Percentiles rank a stretch among this genome's conserved stretches.
phyloP scores from a whole-genome alignment of 2,797 vertebrate genomes.

The Coccyzus lansbergi region DNA sequence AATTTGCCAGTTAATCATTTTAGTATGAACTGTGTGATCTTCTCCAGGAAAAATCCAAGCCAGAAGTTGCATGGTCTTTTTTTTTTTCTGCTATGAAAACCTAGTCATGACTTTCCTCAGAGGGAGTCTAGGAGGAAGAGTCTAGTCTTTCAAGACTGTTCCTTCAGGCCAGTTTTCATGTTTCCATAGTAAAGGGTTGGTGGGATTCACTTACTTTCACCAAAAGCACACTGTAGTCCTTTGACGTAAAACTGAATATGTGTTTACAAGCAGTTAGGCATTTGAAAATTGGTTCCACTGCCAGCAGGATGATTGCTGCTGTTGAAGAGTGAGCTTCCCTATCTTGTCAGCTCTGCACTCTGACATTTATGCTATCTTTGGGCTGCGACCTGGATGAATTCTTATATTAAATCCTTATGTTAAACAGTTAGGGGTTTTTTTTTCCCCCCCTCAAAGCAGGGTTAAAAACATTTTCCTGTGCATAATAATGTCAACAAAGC shows the following conservation, averaged over 20 bases:
- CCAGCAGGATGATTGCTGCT: background rate
- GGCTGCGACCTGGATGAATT: background rate
- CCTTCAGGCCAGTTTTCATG: background rate
- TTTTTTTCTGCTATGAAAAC: background rate
- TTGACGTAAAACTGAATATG: background rate
- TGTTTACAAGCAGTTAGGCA: background rate
- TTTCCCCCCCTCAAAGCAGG: background rate
- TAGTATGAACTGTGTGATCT: background rate
- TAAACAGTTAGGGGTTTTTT: slow-evolving; percentile 11
- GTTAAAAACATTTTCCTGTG: background rate
- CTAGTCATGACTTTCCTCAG: background rate
- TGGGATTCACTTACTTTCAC: background rate
- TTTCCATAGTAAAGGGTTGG: background rate
- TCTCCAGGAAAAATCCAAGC: background rate
- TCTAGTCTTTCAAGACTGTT: background rate
- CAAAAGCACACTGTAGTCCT: background rate
- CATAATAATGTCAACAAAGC: background rate
- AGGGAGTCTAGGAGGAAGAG: background rate
- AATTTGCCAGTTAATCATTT: background rate
- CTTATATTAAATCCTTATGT: slow-evolving; percentile 39
- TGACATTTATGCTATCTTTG: slow-evolving; percentile 22
- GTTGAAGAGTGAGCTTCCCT: background rate
- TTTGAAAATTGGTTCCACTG: background rate
- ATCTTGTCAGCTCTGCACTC: background rate
- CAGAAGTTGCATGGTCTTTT: background rate